phyloP scores from a whole-genome alignment of 2,797 vertebrate genomes.

The Brachymystax lenok region DNA sequence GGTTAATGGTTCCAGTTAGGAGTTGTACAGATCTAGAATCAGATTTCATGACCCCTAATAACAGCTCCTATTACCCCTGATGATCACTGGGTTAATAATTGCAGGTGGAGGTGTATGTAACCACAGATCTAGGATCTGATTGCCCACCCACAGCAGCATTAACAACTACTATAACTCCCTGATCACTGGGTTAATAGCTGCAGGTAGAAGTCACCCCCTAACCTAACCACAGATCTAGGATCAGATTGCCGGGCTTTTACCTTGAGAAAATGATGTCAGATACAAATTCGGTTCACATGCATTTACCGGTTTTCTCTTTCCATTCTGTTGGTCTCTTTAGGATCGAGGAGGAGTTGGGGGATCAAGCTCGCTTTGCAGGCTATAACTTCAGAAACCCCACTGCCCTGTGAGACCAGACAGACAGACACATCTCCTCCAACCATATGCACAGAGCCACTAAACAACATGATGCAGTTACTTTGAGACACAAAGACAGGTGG shows the following conservation, averaged over 20 bases:
- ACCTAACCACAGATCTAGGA: not conserved
- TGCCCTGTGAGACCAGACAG: slow-evolving; percentile 82
- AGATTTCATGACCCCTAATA: not conserved
- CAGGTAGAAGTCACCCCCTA: not conserved
- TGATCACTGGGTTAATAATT: not conserved
- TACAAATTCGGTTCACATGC: not conserved
- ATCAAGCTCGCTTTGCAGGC: slow-evolving; percentile 92
- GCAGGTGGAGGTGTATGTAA: not conserved
- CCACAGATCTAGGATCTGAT: not conserved
- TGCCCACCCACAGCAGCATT: not conserved
- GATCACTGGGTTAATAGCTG: too few species aligned
- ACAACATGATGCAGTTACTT: not conserved
- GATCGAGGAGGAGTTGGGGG: slow-evolving; percentile 93
- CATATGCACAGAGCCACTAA: slow-evolving; percentile 2
- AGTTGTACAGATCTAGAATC: not conserved
- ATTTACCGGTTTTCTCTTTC: not conserved
- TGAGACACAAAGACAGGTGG: slow-evolving; percentile 26
- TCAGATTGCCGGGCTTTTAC: not conserved
- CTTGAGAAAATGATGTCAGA: not conserved
- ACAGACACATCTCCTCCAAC: slow-evolving; percentile 7
- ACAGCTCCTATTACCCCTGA: not conserved
- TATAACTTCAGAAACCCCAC: slow-evolving; percentile 97
- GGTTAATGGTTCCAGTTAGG: not conserved
- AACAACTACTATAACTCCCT: not conserved
- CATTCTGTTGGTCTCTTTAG: slow-evolving; percentile 62